Evolutionary conservation across 2,113 vertebrate genomes (phyloP).

Genomic region (Aegithalos caudatus): DNA sequence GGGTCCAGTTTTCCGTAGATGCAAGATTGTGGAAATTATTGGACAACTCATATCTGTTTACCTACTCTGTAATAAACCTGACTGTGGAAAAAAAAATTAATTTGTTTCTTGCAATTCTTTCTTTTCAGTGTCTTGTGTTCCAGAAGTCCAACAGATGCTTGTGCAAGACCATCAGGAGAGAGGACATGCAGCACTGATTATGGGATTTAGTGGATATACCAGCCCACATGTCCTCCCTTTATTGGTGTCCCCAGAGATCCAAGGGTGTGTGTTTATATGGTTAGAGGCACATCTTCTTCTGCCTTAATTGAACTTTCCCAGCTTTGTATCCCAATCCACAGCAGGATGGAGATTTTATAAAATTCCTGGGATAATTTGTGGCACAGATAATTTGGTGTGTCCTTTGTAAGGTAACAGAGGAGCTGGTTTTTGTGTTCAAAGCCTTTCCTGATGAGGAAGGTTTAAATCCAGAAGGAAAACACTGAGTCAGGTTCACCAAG

Average conservation of each 20-base stretch:
- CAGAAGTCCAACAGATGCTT: neutral
- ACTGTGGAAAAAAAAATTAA: fast-evolving
- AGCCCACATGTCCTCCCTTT: neutral
- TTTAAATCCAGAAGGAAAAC: neutral
- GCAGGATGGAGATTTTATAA: neutral
- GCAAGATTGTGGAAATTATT: neutral
- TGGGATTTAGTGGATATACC: neutral
- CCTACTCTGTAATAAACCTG: neutral
- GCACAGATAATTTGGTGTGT: neutral
- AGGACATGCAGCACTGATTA: neutral
- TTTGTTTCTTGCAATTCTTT: neutral
- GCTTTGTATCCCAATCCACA: neutral
- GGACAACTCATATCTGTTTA: neutral
- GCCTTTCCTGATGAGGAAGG: neutral
- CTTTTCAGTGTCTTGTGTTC: neutral
- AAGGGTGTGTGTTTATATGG: fast-evolving
- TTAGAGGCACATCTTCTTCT: neutral
- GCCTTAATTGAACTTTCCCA: neutral
- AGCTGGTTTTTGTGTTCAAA: neutral
- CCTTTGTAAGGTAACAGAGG: neutral
- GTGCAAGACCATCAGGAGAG: neutral
- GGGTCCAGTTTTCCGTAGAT: neutral
- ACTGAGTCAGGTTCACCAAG: neutral
- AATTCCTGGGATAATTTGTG: neutral
- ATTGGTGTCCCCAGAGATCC: neutral